Conservation (phyloP, 1,140 invertebrate genomes). For the Apis florea region DNA sequence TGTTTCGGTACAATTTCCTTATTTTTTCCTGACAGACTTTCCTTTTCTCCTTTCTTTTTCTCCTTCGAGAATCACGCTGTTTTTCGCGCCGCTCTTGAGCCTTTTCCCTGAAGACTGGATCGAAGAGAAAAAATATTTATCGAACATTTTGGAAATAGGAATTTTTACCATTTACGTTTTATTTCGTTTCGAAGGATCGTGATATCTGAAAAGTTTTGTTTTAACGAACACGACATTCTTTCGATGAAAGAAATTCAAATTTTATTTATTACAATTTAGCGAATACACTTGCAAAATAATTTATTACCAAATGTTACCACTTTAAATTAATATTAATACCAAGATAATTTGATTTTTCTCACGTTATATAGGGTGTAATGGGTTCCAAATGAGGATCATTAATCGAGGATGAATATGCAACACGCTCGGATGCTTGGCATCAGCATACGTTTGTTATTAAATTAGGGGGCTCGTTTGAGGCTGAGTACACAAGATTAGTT, state of each 20-base stretch:
- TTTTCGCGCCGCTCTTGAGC: too few relatives aligned
- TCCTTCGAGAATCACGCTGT: too few relatives aligned
- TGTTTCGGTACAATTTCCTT: neutral
- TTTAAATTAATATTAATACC: too few relatives aligned
- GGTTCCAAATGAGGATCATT: conserved; percentile 14
- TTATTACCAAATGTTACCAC: too few relatives aligned
- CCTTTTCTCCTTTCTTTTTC: conserved; percentile 7
- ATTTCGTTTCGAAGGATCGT: too few relatives aligned
- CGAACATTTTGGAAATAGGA: neutral
- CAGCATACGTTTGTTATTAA: conserved; percentile 40
- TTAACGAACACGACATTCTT: too few relatives aligned
- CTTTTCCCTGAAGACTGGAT: neutral
- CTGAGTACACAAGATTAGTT: conserved; percentile 34
- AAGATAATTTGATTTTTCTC: too few relatives aligned
- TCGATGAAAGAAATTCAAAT: too few relatives aligned
- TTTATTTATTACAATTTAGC: too few relatives aligned
- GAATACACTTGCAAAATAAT: too few relatives aligned
- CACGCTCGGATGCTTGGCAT: neutral
- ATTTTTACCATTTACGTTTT: too few relatives aligned
- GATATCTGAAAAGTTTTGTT: too few relatives aligned
- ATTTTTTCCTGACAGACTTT: neutral
- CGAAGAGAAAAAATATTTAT: neutral
- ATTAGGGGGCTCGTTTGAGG: conserved; percentile 26
- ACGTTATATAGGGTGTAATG: neutral
- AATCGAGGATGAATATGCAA: conserved; percentile 35